A percentile compares a stretch with the other conserved stretches of the same genome.
phyloP scores from a whole-genome alignment of 2,797 vertebrate species.

The Crocodylus rhombifer region DNA sequence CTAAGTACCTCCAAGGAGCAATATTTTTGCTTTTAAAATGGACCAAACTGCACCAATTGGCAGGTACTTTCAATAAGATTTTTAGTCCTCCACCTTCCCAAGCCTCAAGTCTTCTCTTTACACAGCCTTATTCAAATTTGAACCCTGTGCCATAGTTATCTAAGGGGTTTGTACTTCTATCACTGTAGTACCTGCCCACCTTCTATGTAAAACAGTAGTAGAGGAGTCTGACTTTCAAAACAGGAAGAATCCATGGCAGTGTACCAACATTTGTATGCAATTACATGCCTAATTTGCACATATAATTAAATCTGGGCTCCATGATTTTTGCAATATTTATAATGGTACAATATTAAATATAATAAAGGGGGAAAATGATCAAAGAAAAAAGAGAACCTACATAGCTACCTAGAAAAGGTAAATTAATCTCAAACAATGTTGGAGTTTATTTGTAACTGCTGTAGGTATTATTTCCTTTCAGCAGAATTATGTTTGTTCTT shows the following conservation, averaged over 20 bases:
- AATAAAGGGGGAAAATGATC: neutral
- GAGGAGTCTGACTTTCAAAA: neutral
- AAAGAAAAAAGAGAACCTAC: neutral
- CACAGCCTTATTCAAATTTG: neutral
- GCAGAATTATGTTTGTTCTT: neutral
- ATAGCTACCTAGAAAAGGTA: neutral
- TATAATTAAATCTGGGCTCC: neutral
- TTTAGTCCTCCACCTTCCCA: neutral
- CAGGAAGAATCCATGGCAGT: neutral
- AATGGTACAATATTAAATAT: neutral
- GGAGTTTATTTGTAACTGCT: neutral
- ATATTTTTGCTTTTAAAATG: neutral
- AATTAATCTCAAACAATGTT: neutral
- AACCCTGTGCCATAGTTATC: neutral
- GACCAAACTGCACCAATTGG: neutral
- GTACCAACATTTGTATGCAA: neutral
- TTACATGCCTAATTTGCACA: neutral
- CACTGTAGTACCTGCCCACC: neutral
- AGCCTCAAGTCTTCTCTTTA: neutral
- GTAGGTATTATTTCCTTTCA: neutral
- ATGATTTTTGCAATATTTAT: neutral
- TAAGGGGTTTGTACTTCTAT: neutral
- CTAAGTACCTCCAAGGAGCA: neutral
- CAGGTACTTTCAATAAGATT: neutral
- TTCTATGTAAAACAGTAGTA: neutral